These are phyloP conservation scores for Caenorhabditis sinica DNA, from an alignment of 2,888 invertebrate species.

Conservation along the genomic window DNA sequence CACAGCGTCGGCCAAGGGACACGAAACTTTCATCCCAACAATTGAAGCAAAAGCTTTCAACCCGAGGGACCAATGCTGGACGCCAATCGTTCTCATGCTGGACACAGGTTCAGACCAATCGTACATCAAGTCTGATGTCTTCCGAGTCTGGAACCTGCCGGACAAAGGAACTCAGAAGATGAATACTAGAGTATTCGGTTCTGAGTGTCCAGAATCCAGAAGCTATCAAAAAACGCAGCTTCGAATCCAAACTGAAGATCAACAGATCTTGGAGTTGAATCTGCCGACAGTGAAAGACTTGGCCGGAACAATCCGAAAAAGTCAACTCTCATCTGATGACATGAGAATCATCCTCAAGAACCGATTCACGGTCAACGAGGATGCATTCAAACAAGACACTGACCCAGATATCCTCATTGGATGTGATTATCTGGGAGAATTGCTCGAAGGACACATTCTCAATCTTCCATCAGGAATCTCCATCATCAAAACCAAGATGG, in stretches of 20 bases:
- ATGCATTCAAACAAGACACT: not conserved
- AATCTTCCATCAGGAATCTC: not conserved
- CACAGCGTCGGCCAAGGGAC: not conserved
- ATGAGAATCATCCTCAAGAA: not conserved
- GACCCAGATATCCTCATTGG: not conserved
- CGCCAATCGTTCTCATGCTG: not conserved
- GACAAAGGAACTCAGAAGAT: not conserved
- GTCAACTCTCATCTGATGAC: not conserved
- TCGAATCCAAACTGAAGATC: not conserved
- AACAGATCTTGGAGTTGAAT: not conserved
- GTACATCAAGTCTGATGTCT: not conserved
- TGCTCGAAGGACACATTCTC: not conserved
- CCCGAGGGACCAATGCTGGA: not conserved
- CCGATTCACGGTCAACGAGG: not conserved
- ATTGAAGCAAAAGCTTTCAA: not conserved
- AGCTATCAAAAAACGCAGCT: not conserved
- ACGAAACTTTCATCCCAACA: conserved; percentile 3
- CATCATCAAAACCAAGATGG: not conserved
- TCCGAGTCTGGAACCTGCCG: not conserved
- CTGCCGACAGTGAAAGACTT: not conserved
- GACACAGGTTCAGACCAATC: conserved; percentile 1
- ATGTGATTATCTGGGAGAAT: not conserved
- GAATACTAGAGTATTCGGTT: not conserved
- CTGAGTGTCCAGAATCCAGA: not conserved
- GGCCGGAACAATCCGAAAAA: not conserved